Evolutionary conservation across 2,113 vertebrate genomes (phyloP), one percentile per base, ranked within the genome.

Genomic region (Neofelis nebulosa): DNA sequence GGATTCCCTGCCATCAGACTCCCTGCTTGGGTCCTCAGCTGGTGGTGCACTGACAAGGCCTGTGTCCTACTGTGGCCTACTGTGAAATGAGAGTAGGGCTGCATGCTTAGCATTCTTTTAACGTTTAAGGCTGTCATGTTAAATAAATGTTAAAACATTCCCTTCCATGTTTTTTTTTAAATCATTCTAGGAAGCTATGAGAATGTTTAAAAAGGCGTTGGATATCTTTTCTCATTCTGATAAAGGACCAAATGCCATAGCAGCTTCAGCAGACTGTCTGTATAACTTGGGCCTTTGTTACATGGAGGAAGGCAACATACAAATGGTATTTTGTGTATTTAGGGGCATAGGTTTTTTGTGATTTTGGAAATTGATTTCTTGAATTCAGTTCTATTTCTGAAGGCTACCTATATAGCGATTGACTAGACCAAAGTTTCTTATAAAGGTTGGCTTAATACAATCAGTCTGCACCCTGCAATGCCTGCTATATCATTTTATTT

Each of bases 201-300:
- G 66, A 94, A 98, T 96, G 95, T 99, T 99, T 96, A 98, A 98
- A 97, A 97, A 98, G 85, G 98, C 98, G 0, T 76, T 99, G 98
- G 97, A 98, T 8, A 15, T 98, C 3, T 94, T 98, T 90, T 78
- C 76, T 69, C 52, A 85, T 52, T 95, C 96, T 21, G 83, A 96
- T 25, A 97, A 98, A 89, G 98, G 69, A 61, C 13, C 57, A 80
- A 76, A 57, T 92, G 78, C 41, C 31, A 4, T 84, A 7, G 85
- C 92, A 71, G 97, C 98, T 45, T 88, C 96, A 90, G 98, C 98
- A 76, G 99, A 99, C 88, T 97, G 99, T 86, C 96, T 98, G 95
- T 99, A 98, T 97, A 95, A 98, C 36, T 97, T 98, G 78, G 99
- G 99, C n/a, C 82, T 99, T 23, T 99, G 99, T 97, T 99, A 99